A percentile compares a stretch with the other conserved stretches of the same genome.
Conservation (phyloP, 2,113 vertebrate genomes). For the Gallinago jamesoni region DNA sequence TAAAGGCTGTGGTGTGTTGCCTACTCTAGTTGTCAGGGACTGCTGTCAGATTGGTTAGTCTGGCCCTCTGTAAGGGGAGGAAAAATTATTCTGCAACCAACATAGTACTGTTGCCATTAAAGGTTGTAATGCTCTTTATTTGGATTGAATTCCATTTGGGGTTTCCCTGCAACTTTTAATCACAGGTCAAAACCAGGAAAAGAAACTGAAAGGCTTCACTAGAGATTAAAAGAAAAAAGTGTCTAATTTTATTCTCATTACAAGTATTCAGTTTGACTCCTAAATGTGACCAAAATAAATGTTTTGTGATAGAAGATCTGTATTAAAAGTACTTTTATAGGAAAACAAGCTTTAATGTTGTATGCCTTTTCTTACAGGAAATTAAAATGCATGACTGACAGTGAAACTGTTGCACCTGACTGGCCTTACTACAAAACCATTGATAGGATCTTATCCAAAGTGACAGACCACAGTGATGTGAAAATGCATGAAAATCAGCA, state of each 20-base stretch:
- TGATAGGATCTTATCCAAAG: conserved; percentile 93
- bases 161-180: background rate
- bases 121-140: background rate
- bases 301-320: background rate
- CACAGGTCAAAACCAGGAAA: background rate
- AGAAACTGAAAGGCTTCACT: background rate
- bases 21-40: background rate
- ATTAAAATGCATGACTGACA: conserved; percentile 87
- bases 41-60: background rate
- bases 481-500: conserved; percentile 82
- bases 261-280: background rate
- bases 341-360: conserved; percentile 51
- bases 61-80: background rate
- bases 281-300: background rate
- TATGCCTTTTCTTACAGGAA: conserved; percentile 82
- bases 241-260: background rate
- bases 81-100: background rate
- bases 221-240: background rate
- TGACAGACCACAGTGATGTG: conserved; percentile 84
- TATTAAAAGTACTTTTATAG: background rate
- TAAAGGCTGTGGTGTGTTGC: background rate
- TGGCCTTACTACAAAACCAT: conserved; percentile 97
- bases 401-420: conserved; percentile 83
- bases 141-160: background rate
- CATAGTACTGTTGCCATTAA: background rate